A percentile compares a stretch with the other conserved stretches of the same genome.
Evolutionary conservation across 2,888 invertebrate genomes (phyloP).

Genomic region (Meta bourneti): DNA sequence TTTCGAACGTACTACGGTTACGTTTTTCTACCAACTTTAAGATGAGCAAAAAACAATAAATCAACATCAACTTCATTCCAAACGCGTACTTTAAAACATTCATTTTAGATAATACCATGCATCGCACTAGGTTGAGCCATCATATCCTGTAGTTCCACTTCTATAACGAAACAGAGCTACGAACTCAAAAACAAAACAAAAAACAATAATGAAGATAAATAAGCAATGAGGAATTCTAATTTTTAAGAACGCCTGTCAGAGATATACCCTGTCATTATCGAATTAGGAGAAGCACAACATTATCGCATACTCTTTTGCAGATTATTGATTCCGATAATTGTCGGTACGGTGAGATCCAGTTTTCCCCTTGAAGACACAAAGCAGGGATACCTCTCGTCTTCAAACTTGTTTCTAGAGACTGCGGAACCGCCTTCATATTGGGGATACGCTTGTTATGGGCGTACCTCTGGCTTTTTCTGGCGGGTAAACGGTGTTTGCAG

Average conservation of each 20-base stretch:
- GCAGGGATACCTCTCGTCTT: not conserved
- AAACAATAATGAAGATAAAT: not conserved
- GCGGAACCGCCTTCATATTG: constrained; percentile 21
- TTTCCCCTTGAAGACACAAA: constrained; percentile 5
- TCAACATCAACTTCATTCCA: no score
- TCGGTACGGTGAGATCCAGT: constrained; percentile 10
- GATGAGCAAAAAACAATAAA: no score
- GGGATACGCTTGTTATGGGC: constrained; percentile 15
- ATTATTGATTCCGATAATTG: constrained; percentile 62
- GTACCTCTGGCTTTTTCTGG: constrained; percentile 14
- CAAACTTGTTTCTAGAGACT: constrained; percentile 2
- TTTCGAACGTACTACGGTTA: no score
- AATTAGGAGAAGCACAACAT: constrained; percentile 54
- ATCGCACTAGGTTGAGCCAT: no score
- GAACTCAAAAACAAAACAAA: not conserved
- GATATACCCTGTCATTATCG: constrained; percentile 51
- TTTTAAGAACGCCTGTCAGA: constrained; percentile 27
- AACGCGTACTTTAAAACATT: no score
- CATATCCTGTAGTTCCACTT: not conserved
- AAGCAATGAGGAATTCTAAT: constrained; percentile 32
- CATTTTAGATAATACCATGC: no score
- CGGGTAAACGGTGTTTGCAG: not conserved
- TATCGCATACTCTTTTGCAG: constrained; percentile 18
- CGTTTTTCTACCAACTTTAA: no score
- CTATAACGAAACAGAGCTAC: not conserved